A percentile compares a stretch with the other conserved stretches of the same genome.
Conservation (phyloP, 2,113 vertebrate genomes). For the Calidris pygmaea region DNA sequence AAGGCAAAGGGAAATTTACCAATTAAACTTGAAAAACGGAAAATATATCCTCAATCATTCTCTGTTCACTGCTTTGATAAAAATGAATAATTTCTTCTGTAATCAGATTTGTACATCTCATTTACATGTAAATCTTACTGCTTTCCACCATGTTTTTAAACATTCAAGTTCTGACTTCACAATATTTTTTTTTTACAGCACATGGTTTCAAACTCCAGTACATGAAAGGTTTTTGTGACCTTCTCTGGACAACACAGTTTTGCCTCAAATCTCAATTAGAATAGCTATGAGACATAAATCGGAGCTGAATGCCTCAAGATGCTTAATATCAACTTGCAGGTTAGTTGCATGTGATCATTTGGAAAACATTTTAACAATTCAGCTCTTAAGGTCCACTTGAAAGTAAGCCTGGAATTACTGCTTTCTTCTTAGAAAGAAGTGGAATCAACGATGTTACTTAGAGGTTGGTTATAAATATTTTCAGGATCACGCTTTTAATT, state of each 20-base stretch:
- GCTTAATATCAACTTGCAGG: not conserved
- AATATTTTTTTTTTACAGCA: not conserved
- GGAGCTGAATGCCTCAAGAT: not conserved
- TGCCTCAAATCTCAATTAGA: not conserved
- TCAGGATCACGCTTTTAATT: constrained; percentile 43
- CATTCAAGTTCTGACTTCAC: not conserved
- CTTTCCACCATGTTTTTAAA: not conserved
- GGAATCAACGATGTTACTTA: constrained; percentile 4
- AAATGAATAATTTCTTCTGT: not conserved
- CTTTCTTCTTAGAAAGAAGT: not conserved
- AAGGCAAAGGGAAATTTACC: not conserved
- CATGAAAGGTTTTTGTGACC: not conserved
- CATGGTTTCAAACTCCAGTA: not conserved
- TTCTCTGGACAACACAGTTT: not conserved
- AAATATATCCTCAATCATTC: not conserved
- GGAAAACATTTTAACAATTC: not conserved
- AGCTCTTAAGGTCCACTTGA: not conserved
- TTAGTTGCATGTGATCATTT: not conserved
- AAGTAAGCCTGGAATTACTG: not conserved
- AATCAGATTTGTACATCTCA: not conserved
- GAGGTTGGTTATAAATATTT: constrained; percentile 5
- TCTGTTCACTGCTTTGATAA: not conserved
- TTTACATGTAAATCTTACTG: not conserved
- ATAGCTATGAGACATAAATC: not conserved
- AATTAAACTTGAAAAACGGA: not conserved